Conservation (phyloP, 2,888 invertebrate species). For the Hipparchia semele region DNA sequence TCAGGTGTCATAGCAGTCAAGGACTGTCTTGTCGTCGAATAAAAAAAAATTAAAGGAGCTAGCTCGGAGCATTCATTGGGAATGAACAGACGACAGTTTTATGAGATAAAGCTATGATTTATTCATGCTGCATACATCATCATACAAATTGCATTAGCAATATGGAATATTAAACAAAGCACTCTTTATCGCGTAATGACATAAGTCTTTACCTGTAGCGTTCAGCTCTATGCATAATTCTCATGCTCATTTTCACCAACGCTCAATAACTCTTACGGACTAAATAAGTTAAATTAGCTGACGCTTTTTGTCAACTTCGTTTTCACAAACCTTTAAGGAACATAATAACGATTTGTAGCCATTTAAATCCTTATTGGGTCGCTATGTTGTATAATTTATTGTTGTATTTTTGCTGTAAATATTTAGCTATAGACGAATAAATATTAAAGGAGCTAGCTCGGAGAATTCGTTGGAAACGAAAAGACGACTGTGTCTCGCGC, state of each 20-base stretch:
- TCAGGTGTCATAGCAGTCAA: too few relatives aligned
- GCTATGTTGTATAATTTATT: not conserved
- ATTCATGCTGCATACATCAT: conserved; percentile 24
- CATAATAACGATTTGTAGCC: not conserved
- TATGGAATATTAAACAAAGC: not conserved
- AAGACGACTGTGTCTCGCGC: not conserved
- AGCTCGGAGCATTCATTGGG: not conserved
- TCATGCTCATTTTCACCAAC: too few relatives aligned
- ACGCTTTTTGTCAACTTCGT: too few relatives aligned
- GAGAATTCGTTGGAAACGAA: not conserved
- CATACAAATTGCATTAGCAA: conserved; percentile 26
- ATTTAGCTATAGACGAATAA: not conserved
- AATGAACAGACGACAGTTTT: conserved; percentile 1
- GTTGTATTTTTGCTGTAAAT: not conserved
- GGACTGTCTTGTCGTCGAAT: too few relatives aligned
- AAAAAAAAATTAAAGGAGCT: conserved; percentile 1
- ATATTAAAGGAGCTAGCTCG: not conserved
- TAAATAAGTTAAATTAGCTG: too few relatives aligned
- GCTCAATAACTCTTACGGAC: too few relatives aligned
- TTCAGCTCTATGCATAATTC: not conserved
- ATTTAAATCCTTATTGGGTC: not conserved
- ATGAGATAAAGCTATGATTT: conserved; percentile 24
- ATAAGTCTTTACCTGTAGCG: not conserved
- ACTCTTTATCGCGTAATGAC: conserved; percentile 3
- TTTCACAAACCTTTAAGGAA: too few relatives aligned